Percentiles rank a stretch among this genome's conserved stretches.
Evolutionary conservation across 2,888 invertebrate species (phyloP).

Genomic region (Pseudanteris insignis): DNA sequence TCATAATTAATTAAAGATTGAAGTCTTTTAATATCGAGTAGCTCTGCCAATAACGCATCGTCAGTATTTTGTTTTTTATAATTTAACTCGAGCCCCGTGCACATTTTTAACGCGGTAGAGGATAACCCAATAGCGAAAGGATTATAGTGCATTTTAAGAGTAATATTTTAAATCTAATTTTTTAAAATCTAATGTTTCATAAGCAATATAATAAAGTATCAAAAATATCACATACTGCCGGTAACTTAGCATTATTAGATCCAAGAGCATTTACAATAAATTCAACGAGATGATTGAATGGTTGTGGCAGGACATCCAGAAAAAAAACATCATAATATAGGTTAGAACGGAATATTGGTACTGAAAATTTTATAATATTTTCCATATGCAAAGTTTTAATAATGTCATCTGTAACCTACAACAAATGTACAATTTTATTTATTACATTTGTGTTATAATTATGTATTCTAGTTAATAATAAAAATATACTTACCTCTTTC

Average conservation of each 20-base stretch:
- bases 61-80: too few species aligned
- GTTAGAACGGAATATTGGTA: slow-evolving; percentile 90
- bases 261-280: slow-evolving; percentile 78
- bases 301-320: slow-evolving; percentile 84
- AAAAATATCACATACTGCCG: slow-evolving; percentile 47
- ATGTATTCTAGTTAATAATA: too few species aligned
- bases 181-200: too few species aligned
- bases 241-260: slow-evolving; percentile 66
- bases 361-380: slow-evolving; percentile 79
- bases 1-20: too few species aligned
- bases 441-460: background rate
- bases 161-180: too few species aligned
- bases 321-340: slow-evolving; percentile 94
- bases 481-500: slow-evolving; percentile 67
- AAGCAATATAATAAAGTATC: too few species aligned
- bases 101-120: too few species aligned
- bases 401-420: slow-evolving; percentile 84
- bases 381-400: slow-evolving; percentile 76
- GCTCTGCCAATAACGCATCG: too few species aligned
- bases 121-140: too few species aligned
- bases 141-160: too few species aligned
- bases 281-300: slow-evolving; percentile 80
- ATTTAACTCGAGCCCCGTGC: too few species aligned
- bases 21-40: too few species aligned
- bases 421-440: slow-evolving; percentile 3